Percentiles rank a stretch among this genome's conserved stretches.
These are phyloP conservation scores for Subacronicta megacephala DNA, from an alignment of 2,888 invertebrate species.

Conservation along the genomic window DNA sequence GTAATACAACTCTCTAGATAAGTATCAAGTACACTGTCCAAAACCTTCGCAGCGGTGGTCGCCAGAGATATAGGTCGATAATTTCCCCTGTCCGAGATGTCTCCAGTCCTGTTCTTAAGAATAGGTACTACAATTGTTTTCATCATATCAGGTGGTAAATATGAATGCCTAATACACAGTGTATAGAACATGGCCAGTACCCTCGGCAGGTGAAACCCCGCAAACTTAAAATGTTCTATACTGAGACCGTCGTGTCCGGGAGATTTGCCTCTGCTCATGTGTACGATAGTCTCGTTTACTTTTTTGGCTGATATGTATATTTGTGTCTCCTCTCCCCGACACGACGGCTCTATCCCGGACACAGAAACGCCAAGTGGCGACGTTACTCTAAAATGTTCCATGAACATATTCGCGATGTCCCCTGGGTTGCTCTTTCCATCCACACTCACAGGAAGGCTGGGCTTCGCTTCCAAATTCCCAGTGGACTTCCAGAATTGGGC, in stretches of 20 bases:
- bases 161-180: too few relatives aligned
- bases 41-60: not conserved
- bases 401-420: slow-evolving; percentile 15
- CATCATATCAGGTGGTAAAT: too few relatives aligned
- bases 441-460: slow-evolving; percentile 11
- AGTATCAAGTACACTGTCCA: slow-evolving; percentile 1
- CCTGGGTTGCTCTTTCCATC: not conserved
- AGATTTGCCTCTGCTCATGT: slow-evolving; percentile 8
- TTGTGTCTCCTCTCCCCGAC: not conserved
- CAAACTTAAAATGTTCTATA: too few relatives aligned
- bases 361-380: slow-evolving; percentile 8
- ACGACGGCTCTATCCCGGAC: not conserved
- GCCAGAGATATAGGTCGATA: not conserved
- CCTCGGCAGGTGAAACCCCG: too few relatives aligned
- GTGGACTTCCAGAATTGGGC: too few relatives aligned
- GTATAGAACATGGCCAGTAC: too few relatives aligned
- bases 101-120: too few relatives aligned
- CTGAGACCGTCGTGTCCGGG: too few relatives aligned
- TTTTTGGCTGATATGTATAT: not conserved
- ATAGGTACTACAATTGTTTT: too few relatives aligned
- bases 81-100: too few relatives aligned
- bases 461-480: slow-evolving; percentile 4
- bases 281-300: not conserved
- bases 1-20: not conserved
- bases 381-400: slow-evolving; percentile 8